These are phyloP conservation scores for Rhaphigaster nebulosa DNA, from an alignment of 2,888 invertebrate genomes.

Conservation along the genomic window DNA sequence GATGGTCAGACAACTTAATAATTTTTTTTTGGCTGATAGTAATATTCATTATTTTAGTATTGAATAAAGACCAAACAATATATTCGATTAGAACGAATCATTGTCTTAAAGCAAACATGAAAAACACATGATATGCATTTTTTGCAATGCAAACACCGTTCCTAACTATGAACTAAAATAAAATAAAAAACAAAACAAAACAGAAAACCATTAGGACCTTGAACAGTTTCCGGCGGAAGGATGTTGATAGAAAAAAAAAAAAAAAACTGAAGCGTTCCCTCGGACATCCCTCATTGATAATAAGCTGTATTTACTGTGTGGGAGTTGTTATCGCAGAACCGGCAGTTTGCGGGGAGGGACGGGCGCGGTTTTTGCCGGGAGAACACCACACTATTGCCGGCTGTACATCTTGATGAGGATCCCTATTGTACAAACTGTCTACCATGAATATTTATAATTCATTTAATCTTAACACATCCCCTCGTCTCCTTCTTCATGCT, in stretches of 20 bases:
- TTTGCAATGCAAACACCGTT: background rate
- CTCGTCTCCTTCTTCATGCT: background rate
- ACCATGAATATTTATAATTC: slow-evolving; percentile 41
- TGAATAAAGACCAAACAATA: too few species aligned
- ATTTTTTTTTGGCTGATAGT: too few species aligned
- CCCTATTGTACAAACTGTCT: slow-evolving; percentile 32
- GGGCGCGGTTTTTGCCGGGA: background rate
- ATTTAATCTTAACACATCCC: background rate
- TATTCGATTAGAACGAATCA: too few species aligned
- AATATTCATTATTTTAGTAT: too few species aligned
- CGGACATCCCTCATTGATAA: slow-evolving; percentile 29
- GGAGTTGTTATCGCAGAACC: background rate
- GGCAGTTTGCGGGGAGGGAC: background rate
- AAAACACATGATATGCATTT: too few species aligned
- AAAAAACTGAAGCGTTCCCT: background rate
- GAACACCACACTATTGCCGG: slow-evolving; percentile 1
- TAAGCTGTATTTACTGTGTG: slow-evolving; percentile 19
- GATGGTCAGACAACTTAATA: too few species aligned
- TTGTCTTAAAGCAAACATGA: too few species aligned
- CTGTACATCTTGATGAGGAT: slow-evolving; percentile 16
- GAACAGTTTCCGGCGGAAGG: background rate
- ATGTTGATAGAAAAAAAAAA: background rate
- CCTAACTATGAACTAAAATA: background rate
- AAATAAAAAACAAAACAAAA: background rate
- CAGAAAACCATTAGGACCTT: background rate